A percentile compares a stretch with the other conserved stretches of the same genome.
Evolutionary conservation across 2,888 invertebrate genomes (phyloP).

Genomic region (Strigamia crassipes): DNA sequence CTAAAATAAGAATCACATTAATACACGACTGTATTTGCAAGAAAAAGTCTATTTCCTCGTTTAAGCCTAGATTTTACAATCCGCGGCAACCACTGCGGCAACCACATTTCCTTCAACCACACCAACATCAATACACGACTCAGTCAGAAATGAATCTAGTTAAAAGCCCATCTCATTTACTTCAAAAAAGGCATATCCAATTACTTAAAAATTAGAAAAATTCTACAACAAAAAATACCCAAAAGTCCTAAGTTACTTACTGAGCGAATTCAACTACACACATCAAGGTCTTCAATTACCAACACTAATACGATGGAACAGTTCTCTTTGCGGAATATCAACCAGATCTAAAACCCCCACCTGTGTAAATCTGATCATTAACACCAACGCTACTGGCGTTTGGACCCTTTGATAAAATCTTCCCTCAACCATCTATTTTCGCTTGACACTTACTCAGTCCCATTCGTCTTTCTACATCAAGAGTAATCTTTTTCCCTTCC

Average conservation of each 20-base stretch:
- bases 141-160: no score
- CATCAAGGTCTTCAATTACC: conserved; percentile 39
- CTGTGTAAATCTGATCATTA: conserved; percentile 36
- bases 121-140: no score
- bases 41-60: no score
- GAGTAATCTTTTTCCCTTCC: not conserved
- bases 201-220: not conserved
- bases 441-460: not conserved
- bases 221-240: not conserved
- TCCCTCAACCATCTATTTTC: conserved; percentile 5
- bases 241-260: not conserved
- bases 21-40: no score
- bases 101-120: no score
- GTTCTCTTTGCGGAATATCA: not conserved
- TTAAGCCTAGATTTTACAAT: no score
- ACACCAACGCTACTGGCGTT: conserved; percentile 24
- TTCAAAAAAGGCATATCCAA: not conserved
- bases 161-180: no score
- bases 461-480: not conserved
- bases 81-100: no score
- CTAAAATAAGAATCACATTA: no score
- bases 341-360: conserved; percentile 10
- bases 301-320: conserved; percentile 17
- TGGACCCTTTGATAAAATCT: conserved; percentile 8
- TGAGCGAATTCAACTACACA: not conserved